These are phyloP conservation scores for Euzophera pinguis DNA, from an alignment of 2,888 invertebrate species.

Conservation along the genomic window DNA sequence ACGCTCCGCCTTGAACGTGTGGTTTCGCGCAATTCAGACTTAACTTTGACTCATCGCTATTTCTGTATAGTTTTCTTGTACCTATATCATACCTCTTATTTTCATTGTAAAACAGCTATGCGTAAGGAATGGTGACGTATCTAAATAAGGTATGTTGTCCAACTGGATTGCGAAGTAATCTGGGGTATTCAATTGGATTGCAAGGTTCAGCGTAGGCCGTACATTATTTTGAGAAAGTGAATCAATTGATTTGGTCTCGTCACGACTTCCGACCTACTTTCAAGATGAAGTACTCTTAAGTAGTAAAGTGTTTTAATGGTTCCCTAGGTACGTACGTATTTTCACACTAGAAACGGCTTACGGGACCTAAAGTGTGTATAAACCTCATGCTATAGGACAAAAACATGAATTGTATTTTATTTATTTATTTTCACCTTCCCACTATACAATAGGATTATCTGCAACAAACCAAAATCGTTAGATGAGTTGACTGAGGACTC, in stretches of 20 bases:
- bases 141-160: slow-evolving; percentile 25
- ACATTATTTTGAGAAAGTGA: slow-evolving; percentile 28
- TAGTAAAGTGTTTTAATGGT: background rate
- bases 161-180: slow-evolving; percentile 8
- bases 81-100: slow-evolving; percentile 22
- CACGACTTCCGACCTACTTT: slow-evolving; percentile 12
- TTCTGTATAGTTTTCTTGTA: slow-evolving; percentile 38
- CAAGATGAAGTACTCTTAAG: background rate
- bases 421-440: too few species aligned
- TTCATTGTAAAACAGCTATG: slow-evolving; percentile 23
- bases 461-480: too few species aligned
- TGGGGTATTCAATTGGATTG: slow-evolving; percentile 5
- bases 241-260: slow-evolving; percentile 23
- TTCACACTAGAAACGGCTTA: too few species aligned
- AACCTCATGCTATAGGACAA: too few species aligned
- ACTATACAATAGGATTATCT: too few species aligned
- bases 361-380: too few species aligned
- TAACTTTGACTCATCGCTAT: slow-evolving; percentile 60
- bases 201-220: slow-evolving; percentile 30
- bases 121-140: slow-evolving; percentile 25
- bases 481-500: too few species aligned
- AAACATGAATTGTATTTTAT: too few species aligned
- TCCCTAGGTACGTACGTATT: too few species aligned
- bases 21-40: slow-evolving; percentile 54
- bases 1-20: slow-evolving; percentile 31